phyloP scores from a whole-genome alignment of 2,113 vertebrate genomes.

The Spermophilus dauricus region DNA sequence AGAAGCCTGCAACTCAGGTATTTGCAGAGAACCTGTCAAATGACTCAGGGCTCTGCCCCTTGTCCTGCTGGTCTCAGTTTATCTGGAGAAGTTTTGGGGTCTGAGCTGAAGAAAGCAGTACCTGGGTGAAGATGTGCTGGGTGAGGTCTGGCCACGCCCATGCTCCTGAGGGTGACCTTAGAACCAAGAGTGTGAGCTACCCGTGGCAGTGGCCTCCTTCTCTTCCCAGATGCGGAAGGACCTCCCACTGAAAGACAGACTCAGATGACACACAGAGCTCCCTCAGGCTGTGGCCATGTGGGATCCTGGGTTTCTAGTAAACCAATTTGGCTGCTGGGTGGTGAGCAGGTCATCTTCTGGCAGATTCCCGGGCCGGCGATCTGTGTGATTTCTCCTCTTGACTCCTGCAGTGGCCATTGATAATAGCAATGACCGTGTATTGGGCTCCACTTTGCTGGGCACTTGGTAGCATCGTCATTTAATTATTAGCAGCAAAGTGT shows the following conservation, averaged over 20 bases:
- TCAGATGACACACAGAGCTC: no score
- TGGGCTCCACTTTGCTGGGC: not conserved
- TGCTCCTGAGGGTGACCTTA: not conserved
- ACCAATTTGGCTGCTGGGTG: not conserved
- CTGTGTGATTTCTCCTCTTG: not conserved
- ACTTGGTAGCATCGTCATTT: no score
- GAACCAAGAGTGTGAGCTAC: not conserved
- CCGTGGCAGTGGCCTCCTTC: rapidly evolving
- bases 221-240: no score
- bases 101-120: not conserved
- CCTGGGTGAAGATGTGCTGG: rapidly evolving
- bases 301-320: not conserved
- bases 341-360: not conserved
- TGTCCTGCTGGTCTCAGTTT: not conserved
- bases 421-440: not conserved
- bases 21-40: not conserved
- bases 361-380: not conserved
- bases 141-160: rapidly evolving
- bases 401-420: not conserved
- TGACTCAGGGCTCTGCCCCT: not conserved
- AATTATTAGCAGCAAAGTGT: not conserved
- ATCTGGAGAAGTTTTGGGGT: not conserved
- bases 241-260: not conserved
- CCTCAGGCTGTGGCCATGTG: not conserved
- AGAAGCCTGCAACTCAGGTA: not conserved